A percentile compares a stretch with the other conserved stretches of the same genome.
Conservation (phyloP, 1,140 invertebrate genomes). For the Metaphire vulgaris region DNA sequence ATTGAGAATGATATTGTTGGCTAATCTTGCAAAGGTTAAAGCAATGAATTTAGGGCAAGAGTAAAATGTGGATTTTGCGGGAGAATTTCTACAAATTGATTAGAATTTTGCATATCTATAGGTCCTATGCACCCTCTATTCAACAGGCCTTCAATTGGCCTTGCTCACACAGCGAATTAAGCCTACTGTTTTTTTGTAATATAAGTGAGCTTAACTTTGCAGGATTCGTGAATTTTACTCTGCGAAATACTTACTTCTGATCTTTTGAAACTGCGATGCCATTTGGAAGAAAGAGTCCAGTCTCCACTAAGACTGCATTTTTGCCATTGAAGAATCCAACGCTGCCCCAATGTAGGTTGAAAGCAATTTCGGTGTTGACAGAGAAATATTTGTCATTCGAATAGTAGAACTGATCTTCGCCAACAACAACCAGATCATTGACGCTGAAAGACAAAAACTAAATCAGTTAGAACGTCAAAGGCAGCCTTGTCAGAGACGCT, state of each 20-base stretch:
- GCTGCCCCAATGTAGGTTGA: constrained; percentile 30
- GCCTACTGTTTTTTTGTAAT: neutral
- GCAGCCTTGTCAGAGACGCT: too few species aligned
- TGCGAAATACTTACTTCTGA: constrained; percentile 31
- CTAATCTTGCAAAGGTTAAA: too few species aligned
- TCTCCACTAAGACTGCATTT: constrained; percentile 30
- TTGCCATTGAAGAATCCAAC: constrained; percentile 34
- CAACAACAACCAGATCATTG: constrained; percentile 37
- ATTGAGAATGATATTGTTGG: too few species aligned
- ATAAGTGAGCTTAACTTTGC: neutral
- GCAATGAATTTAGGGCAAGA: too few species aligned
- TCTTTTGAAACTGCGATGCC: constrained; percentile 36
- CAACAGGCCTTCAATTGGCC: too few species aligned
- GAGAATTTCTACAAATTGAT: too few species aligned
- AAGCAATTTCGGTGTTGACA: constrained; percentile 13
- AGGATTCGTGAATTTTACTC: neutral
- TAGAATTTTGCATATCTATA: too few species aligned
- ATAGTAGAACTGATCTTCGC: constrained; percentile 39
- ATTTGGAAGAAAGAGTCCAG: constrained; percentile 34
- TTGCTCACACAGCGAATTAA: too few species aligned
- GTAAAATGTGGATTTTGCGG: too few species aligned
- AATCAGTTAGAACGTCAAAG: neutral
- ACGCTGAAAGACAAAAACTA: constrained; percentile 6
- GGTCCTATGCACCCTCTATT: too few species aligned
- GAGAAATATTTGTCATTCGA: constrained; percentile 32